These are phyloP conservation scores for Drosophila rellima DNA, from an alignment of 2,888 invertebrate genomes.

Conservation along the genomic window DNA sequence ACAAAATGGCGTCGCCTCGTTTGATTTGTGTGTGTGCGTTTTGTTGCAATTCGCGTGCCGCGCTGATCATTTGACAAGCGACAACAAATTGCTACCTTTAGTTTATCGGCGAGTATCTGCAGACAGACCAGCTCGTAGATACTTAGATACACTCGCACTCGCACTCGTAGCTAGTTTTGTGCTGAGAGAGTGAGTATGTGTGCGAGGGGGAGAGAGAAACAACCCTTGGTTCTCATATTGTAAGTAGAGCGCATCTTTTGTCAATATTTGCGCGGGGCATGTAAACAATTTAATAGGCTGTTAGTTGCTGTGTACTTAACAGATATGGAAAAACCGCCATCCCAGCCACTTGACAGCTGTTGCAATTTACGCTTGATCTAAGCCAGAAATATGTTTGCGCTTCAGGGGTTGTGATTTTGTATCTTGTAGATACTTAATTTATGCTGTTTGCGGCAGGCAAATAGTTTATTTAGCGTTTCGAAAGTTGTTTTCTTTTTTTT, in stretches of 20 bases:
- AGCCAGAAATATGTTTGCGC: constrained; percentile 38
- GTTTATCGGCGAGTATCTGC: constrained; percentile 36
- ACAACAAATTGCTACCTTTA: constrained; percentile 69
- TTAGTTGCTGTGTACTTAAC: constrained; percentile 66
- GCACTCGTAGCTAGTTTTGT: neutral
- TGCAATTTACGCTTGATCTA: constrained; percentile 79
- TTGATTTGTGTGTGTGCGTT: constrained; percentile 54
- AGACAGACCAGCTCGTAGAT: constrained; percentile 12
- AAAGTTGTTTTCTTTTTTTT: constrained; percentile 32
- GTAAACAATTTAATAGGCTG: constrained; percentile 83
- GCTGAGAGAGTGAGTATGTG: neutral
- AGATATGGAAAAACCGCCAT: constrained; percentile 64
- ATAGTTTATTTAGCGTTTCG: constrained; percentile 61
- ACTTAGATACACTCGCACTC: constrained; percentile 3
- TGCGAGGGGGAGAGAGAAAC: constrained; percentile 6
- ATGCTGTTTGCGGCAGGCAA: constrained; percentile 57
- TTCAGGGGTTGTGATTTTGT: constrained; percentile 60
- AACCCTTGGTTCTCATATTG: constrained; percentile 28
- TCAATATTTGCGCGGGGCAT: constrained; percentile 77
- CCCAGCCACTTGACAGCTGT: constrained; percentile 78
- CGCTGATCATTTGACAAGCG: constrained; percentile 78
- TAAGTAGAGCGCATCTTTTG: constrained; percentile 66
- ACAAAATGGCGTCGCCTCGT: constrained; percentile 77
- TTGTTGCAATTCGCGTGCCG: constrained; percentile 57
- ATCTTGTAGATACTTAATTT: constrained; percentile 63